Percentiles rank a stretch among this genome's conserved stretches.
These are phyloP conservation scores for Brachionus sp. DNA, from an alignment of 1,140 invertebrate genomes.

Conservation along the genomic window DNA sequence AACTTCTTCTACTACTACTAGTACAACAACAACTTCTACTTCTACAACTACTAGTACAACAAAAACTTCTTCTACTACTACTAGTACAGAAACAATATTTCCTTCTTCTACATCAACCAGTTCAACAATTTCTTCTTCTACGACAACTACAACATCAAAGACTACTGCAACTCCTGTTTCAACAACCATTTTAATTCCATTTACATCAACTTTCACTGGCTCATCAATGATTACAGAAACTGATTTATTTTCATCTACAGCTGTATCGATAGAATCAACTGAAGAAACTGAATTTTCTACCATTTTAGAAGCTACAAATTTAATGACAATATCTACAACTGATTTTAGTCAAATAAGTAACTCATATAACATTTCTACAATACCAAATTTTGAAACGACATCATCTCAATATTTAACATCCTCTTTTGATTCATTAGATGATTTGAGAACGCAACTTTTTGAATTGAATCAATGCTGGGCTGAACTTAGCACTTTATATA, in stretches of 20 bases:
- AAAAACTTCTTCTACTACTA: conserved; percentile 17
- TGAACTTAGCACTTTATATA: conserved; percentile 5
- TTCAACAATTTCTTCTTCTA: not conserved
- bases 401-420: not conserved
- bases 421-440: not conserved
- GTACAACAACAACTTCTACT: conserved; percentile 46
- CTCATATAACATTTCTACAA: not conserved
- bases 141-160: not conserved
- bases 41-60: conserved; percentile 25
- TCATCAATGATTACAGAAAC: not conserved
- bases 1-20: conserved; percentile 47
- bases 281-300: not conserved
- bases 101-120: not conserved
- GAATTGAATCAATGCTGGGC: not conserved
- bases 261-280: not conserved
- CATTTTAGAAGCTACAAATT: not conserved
- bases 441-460: not conserved
- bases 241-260: too few relatives aligned
- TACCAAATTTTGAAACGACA: not conserved
- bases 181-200: conserved; percentile 47
- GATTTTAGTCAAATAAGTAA: too few relatives aligned
- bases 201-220: not conserved
- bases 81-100: conserved; percentile 24
- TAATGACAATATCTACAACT: not conserved
- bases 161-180: conserved; percentile 46